Evolutionary conservation across 1,140 invertebrate species (phyloP).

Genomic region (Drosophila setifemur): DNA sequence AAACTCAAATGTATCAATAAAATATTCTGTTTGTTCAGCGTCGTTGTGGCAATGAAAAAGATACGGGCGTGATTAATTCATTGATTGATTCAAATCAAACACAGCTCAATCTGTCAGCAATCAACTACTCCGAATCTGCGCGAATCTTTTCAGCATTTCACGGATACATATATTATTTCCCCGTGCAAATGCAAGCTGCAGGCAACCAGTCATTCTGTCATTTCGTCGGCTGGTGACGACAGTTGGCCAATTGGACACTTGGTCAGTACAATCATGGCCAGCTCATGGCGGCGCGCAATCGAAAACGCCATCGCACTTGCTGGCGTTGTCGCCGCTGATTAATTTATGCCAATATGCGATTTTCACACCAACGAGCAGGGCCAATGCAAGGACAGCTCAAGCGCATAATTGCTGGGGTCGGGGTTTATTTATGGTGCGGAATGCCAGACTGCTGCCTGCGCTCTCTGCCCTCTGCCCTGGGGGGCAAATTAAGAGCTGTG

Average conservation of each 20-base stretch:
- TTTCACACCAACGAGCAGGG: constrained; percentile 74
- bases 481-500: constrained; percentile 33
- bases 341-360: constrained; percentile 80
- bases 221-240: constrained; percentile 7
- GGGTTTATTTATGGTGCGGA: constrained; percentile 64
- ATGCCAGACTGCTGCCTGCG: too few relatives aligned
- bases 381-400: constrained; percentile 67
- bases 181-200: background rate
- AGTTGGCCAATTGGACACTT: constrained; percentile 39
- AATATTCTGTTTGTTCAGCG: background rate
- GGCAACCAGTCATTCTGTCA: background rate
- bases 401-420: constrained; percentile 70
- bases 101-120: constrained; percentile 27
- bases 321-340: constrained; percentile 58
- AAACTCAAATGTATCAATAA: background rate
- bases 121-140: background rate
- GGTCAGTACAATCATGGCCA: constrained; percentile 56
- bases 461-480: background rate
- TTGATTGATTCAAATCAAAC: constrained; percentile 29
- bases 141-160: constrained; percentile 12
- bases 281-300: constrained; percentile 47
- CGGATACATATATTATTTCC: constrained; percentile 28
- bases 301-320: background rate
- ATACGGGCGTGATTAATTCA: background rate
- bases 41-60: background rate